Base-by-base conservation (phyloP, 2,797 vertebrate genomes). In the Trachops cirrhosus region DNA sequence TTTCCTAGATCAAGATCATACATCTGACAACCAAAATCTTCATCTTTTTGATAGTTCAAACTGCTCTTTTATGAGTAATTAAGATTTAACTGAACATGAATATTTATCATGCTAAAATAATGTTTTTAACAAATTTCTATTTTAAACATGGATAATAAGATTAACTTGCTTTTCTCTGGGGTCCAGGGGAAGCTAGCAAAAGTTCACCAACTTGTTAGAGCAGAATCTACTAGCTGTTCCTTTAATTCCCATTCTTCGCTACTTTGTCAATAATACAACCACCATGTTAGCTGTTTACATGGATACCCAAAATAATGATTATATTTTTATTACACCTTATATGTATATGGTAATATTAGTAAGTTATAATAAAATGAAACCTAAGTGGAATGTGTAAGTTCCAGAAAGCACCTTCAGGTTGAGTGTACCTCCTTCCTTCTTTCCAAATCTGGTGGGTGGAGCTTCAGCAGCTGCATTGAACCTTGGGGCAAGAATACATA, bases 41-140 rank as follows among this genome's bases (percentile, higher is more conserved):
- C 11, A n/a, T 82, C 19, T 54, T 21, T 21, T 92, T 85, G 12
- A 19, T 32, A 48, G 14, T 50, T 59, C 41, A 44, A 75, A 2
- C 2, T 59, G 80, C 18, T 86, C 8, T 71, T 89, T 86, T 32
- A 32, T 83, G 14, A 54, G 22, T 82, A 75, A 75, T 50, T 67
- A 78, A 83, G 26, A 92, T 89, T 89, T 86, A 82, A n/a, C 19
- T 64, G 73, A 85, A 32, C 32, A 92, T 75, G 14, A 37, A 39
- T 54, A 2, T 19, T 59, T 71, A 54, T 41, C 12, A 77, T 37
- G 26, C 21, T 32, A 64, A 95, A 70, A 85, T 75, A 48, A 26
- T 70, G 11, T 52, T 79, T 87, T 88, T 71, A 89, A 95, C 26
- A 75, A 34, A 64, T 89, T 89, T 86, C 64, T 84, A 19, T 88